Evolutionary conservation across 1,140 invertebrate genomes (phyloP).

Genomic region (Cyclina sinensis): DNA sequence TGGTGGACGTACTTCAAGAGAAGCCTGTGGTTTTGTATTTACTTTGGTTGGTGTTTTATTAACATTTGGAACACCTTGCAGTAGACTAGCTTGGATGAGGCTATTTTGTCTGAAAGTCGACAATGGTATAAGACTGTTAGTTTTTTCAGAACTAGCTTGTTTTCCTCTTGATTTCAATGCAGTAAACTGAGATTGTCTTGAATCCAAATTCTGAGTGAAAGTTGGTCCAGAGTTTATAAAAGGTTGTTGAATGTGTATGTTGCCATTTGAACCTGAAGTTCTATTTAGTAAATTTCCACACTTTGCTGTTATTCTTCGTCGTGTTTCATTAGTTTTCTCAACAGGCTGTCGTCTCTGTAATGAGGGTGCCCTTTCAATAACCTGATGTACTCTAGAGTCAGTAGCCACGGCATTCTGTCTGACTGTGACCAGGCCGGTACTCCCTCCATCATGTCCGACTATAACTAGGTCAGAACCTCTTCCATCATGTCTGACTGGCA

Average conservation of each 20-base stretch:
- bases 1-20: neutral
- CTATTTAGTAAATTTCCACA: neutral
- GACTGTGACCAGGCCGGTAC: neutral
- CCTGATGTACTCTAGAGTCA: neutral
- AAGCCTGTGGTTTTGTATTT: neutral
- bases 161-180: constrained; percentile 1
- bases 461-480: too few species aligned
- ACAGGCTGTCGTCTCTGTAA: neutral
- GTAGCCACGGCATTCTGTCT: neutral
- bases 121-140: neutral
- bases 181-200: neutral
- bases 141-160: neutral
- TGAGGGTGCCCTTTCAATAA: neutral
- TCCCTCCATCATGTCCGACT: too few species aligned
- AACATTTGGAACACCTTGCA: neutral
- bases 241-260: constrained; percentile 2
- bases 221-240: neutral
- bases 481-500: neutral
- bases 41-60: neutral
- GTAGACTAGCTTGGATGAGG: neutral
- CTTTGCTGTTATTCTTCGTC: neutral
- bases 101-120: neutral
- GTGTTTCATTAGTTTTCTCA: neutral
- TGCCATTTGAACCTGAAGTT: neutral
- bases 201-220: neutral